These are phyloP conservation scores for Lamprotornis superbus DNA, from an alignment of 2,113 vertebrate genomes.

Conservation along the genomic window DNA sequence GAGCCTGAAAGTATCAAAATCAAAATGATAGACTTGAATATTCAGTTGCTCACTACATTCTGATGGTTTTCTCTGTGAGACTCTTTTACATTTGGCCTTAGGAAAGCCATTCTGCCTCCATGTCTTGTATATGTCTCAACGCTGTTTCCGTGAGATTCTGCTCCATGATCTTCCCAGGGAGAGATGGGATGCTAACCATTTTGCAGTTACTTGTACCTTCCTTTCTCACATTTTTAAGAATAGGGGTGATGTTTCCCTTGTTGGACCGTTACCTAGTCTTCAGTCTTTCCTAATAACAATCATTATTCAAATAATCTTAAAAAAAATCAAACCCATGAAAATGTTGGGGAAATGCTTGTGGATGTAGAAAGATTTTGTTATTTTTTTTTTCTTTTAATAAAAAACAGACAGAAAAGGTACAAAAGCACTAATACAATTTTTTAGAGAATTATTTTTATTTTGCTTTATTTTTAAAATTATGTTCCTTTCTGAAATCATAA, in stretches of 20 bases:
- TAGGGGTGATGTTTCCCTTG: neutral
- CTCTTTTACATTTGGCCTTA: neutral
- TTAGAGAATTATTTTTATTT: neutral
- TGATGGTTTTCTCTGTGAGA: neutral
- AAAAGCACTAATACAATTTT: neutral
- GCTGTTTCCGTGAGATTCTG: neutral
- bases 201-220: neutral
- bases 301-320: neutral
- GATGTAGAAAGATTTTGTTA: neutral
- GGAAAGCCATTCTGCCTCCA: neutral
- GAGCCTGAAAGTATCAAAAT: neutral
- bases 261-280: neutral
- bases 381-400: neutral
- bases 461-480: neutral
- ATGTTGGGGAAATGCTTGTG: neutral
- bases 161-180: neutral
- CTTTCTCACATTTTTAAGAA: neutral
- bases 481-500: neutral
- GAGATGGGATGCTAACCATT: neutral
- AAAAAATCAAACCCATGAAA: neutral
- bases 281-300: neutral
- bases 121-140: neutral
- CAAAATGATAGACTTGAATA: neutral
- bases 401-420: neutral
- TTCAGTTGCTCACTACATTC: neutral